A percentile compares a stretch with the other conserved stretches of the same genome.
Evolutionary conservation across 2,797 vertebrate species (phyloP).

Genomic region (Erithacus rubecula): DNA sequence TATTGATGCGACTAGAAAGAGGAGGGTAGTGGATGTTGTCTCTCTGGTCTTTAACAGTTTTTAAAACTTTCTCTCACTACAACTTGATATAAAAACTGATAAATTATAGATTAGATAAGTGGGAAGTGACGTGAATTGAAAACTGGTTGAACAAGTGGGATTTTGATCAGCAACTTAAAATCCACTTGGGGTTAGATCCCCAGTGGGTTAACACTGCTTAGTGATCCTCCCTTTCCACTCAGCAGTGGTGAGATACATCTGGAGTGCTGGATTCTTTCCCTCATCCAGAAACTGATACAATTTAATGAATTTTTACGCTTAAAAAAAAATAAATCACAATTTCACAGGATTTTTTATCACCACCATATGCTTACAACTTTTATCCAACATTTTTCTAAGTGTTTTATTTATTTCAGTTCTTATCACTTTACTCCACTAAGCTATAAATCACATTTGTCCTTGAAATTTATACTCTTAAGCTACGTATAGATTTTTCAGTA

Average conservation of each 20-base stretch:
- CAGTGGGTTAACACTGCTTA: background rate
- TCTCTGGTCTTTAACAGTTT: background rate
- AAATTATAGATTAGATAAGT: background rate
- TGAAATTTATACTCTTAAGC: background rate
- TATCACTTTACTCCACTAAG: background rate
- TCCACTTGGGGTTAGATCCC: background rate
- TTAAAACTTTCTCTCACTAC: background rate
- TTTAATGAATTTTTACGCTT: background rate
- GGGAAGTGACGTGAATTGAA: background rate
- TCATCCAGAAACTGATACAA: background rate
- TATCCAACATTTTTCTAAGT: background rate
- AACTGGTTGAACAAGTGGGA: background rate
- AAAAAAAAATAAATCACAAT: background rate
- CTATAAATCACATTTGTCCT: background rate
- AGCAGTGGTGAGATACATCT: background rate
- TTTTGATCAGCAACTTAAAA: background rate
- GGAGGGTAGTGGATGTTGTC: background rate
- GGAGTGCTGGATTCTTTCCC: background rate
- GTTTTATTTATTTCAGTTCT: background rate
- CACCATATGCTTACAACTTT: background rate
- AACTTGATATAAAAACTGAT: background rate
- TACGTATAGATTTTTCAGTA: background rate
- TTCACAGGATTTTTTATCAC: background rate
- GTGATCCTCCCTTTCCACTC: accelerated
- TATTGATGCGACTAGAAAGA: background rate